Conservation (phyloP, 2,797 vertebrate genomes). For the Discoglossus pictus region DNA sequence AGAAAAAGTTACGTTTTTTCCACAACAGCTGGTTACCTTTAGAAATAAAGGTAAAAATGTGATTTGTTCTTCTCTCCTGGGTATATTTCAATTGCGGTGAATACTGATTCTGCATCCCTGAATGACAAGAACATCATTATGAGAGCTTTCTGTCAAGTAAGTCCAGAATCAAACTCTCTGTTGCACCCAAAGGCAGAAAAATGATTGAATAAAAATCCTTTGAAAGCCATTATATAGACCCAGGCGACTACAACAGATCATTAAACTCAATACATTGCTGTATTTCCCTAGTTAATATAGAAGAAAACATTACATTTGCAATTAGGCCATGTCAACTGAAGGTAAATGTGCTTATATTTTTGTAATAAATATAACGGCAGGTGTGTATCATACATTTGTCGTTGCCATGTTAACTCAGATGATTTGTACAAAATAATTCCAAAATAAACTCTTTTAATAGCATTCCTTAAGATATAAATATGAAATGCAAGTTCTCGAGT, state of each 20-base stretch:
- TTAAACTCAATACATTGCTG: slow-evolving; percentile 27
- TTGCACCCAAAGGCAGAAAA: slow-evolving; percentile 50
- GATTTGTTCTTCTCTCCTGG: slow-evolving; percentile 53
- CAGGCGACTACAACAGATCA: slow-evolving; percentile 39
- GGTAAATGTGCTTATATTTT: neutral
- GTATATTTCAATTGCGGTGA: slow-evolving; percentile 51
- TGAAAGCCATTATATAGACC: slow-evolving; percentile 50
- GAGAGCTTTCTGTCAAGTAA: slow-evolving; percentile 50
- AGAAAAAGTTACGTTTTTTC: slow-evolving; percentile 39
- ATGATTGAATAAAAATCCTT: slow-evolving; percentile 55
- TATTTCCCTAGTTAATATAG: slow-evolving; percentile 25
- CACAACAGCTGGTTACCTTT: slow-evolving; percentile 51
- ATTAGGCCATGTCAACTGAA: slow-evolving; percentile 16
- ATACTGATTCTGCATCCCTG: slow-evolving; percentile 49
- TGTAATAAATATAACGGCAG: slow-evolving; percentile 19
- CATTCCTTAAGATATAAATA: neutral
- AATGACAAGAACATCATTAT: slow-evolving; percentile 50
- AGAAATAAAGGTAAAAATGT: slow-evolving; percentile 54
- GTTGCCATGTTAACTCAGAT: neutral
- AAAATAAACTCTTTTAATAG: slow-evolving; percentile 2
- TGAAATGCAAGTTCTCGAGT: neutral
- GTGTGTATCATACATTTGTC: neutral
- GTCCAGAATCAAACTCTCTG: slow-evolving; percentile 45
- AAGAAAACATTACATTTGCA: neutral
- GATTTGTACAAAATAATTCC: neutral